Percentiles rank a stretch among this genome's conserved stretches.
Conservation (phyloP, 2,888 invertebrate genomes). For the Apeira syringaria region DNA sequence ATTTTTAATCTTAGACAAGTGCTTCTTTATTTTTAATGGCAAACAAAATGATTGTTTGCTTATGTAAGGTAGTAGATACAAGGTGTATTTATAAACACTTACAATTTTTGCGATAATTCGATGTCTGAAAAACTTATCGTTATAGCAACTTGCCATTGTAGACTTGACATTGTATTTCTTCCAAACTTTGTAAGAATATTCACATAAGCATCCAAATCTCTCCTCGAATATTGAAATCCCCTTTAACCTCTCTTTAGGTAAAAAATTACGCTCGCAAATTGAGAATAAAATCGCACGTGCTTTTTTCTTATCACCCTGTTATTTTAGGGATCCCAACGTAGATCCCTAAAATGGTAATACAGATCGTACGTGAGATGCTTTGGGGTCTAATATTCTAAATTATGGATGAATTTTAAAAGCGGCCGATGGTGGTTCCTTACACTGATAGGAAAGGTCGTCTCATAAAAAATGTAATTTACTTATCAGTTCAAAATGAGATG, state of each 20-base stretch:
- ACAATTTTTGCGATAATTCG: no score
- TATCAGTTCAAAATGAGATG: slow-evolving; percentile 14
- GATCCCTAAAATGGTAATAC: slow-evolving; percentile 66
- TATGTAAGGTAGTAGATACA: no score
- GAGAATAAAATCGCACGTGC: slow-evolving; percentile 31
- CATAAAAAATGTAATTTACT: slow-evolving; percentile 42
- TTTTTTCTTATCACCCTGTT: slow-evolving; percentile 58
- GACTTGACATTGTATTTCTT: no score
- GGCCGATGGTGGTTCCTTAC: slow-evolving; percentile 26
- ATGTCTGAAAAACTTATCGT: no score
- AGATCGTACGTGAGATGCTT: slow-evolving; percentile 79
- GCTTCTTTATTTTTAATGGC: no score
- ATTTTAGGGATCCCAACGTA: slow-evolving; percentile 53
- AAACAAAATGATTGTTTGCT: no score
- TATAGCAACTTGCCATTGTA: no score
- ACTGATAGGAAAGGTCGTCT: slow-evolving; percentile 41
- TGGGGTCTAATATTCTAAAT: slow-evolving; percentile 55
- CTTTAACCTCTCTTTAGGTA: slow-evolving; percentile 18
- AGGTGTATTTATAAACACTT: no score
- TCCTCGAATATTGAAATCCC: slow-evolving; percentile 24
- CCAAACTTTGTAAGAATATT: slow-evolving; percentile 2
- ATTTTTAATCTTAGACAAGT: no score
- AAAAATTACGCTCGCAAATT: slow-evolving; percentile 30
- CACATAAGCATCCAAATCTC: slow-evolving; percentile 8
- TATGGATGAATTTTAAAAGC: slow-evolving; percentile 66